phyloP scores from a whole-genome alignment of 2,113 vertebrate species.

The Notothenia rossii region DNA sequence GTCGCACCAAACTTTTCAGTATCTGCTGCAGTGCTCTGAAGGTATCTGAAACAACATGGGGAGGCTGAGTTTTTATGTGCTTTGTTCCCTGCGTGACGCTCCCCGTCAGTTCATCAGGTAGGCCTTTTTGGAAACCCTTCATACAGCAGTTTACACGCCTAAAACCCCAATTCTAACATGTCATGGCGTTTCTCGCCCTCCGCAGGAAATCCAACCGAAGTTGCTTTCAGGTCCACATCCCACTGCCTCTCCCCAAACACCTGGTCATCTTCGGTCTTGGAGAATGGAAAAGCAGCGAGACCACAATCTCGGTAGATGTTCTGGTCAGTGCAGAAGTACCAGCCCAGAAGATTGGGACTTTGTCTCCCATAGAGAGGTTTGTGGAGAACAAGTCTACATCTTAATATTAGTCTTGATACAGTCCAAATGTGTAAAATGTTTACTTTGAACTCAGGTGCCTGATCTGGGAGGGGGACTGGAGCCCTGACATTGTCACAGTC shows the following conservation, averaged over 20 bases:
- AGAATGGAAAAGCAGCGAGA: conserved; percentile 84
- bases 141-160: not conserved
- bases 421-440: accelerated
- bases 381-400: not conserved
- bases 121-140: not conserved
- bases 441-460: conserved; percentile 82
- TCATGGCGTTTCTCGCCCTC: not conserved
- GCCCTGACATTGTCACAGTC: conserved; percentile 78
- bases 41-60: conserved; percentile 64
- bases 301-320: conserved; percentile 79
- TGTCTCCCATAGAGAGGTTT: conserved; percentile 83
- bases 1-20: no score
- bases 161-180: not conserved
- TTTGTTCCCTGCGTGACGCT: conserved; percentile 85
- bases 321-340: conserved; percentile 72
- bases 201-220: conserved; percentile 84
- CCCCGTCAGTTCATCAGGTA: conserved; percentile 86
- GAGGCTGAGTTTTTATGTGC: conserved; percentile 81
- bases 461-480: conserved; percentile 90
- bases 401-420: no score
- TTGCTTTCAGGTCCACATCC: conserved; percentile 86
- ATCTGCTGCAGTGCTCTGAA: not conserved
- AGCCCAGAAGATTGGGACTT: conserved; percentile 84
- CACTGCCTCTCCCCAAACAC: conserved; percentile 86
- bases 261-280: conserved; percentile 89